These are phyloP conservation scores for Emmelina monodactyla DNA, from an alignment of 2,888 invertebrate species.

Conservation along the genomic window DNA sequence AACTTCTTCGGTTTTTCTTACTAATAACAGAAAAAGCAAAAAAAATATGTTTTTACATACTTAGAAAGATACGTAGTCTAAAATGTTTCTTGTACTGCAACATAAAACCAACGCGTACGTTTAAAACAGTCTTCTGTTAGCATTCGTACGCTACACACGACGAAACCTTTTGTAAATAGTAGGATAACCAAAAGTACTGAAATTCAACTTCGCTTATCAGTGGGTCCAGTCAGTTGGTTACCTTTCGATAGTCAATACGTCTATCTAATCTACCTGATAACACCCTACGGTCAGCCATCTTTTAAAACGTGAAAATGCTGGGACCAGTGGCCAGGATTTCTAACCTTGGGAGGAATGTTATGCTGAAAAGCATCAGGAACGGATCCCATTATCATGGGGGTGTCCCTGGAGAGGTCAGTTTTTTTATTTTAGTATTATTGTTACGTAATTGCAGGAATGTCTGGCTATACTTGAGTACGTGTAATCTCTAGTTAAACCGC, in stretches of 20 bases:
- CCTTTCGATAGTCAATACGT: background rate
- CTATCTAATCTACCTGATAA: conserved; percentile 2
- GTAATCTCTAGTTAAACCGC: no score
- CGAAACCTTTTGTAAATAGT: background rate
- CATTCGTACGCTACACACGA: background rate
- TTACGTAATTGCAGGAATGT: conserved; percentile 40
- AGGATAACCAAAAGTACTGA: background rate
- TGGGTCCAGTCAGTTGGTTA: background rate
- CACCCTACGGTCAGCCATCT: conserved; percentile 1
- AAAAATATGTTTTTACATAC: no score
- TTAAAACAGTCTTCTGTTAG: background rate
- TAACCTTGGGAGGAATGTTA: conserved; percentile 39
- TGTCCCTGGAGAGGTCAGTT: conserved; percentile 44
- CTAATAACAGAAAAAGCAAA: no score
- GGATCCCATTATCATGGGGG: conserved; percentile 52
- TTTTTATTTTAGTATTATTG: conserved; percentile 11
- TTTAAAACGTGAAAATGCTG: conserved; percentile 34
- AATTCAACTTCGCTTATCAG: background rate
- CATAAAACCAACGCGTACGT: no score
- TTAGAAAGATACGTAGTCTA: conserved; percentile 11
- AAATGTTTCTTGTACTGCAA: no score
- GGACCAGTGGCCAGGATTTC: conserved; percentile 46
- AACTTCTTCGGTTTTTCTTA: no score
- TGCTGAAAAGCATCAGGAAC: conserved; percentile 39
- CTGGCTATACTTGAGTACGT: no score